Conservation (phyloP, 2,888 invertebrate genomes). For the Drosophila pseudotakahashii region DNA sequence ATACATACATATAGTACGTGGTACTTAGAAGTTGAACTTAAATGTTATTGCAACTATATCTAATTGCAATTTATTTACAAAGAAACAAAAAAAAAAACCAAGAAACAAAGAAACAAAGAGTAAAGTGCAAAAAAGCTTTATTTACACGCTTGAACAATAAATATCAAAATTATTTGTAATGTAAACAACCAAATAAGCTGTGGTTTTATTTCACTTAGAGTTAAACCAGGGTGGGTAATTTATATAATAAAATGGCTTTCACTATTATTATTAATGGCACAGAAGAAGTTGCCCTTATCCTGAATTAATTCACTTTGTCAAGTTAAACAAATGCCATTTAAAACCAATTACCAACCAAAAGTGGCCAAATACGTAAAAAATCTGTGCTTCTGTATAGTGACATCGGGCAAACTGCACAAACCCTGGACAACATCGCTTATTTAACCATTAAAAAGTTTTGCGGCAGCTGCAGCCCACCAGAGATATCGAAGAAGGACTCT, state of each 20-base stretch:
- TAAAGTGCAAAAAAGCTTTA: constrained; percentile 68
- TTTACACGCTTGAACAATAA: constrained; percentile 69
- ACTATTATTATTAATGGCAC: background rate
- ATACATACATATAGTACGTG: constrained; percentile 19
- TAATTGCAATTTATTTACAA: constrained; percentile 53
- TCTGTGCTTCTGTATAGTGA: constrained; percentile 4
- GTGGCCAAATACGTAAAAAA: constrained; percentile 10
- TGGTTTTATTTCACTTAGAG: constrained; percentile 5
- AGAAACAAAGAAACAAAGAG: constrained; percentile 55
- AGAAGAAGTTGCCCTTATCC: background rate
- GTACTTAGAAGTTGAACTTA: constrained; percentile 41
- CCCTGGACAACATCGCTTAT: constrained; percentile 50
- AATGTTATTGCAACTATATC: constrained; percentile 41
- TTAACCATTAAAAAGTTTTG: constrained; percentile 60
- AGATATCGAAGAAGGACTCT: constrained; percentile 6
- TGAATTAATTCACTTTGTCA: constrained; percentile 2
- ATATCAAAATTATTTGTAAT: constrained; percentile 45
- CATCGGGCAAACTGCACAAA: constrained; percentile 21
- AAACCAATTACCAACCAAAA: constrained; percentile 23
- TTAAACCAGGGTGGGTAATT: constrained; percentile 4
- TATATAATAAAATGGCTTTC: background rate
- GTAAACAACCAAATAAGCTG: constrained; percentile 12
- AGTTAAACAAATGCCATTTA: constrained; percentile 17
- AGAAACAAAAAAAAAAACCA: constrained; percentile 52
- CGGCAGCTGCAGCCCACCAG: constrained; percentile 35